Evolutionary conservation across 2,113 vertebrate species (phyloP).

Genomic region (Gymnogyps californianus): DNA sequence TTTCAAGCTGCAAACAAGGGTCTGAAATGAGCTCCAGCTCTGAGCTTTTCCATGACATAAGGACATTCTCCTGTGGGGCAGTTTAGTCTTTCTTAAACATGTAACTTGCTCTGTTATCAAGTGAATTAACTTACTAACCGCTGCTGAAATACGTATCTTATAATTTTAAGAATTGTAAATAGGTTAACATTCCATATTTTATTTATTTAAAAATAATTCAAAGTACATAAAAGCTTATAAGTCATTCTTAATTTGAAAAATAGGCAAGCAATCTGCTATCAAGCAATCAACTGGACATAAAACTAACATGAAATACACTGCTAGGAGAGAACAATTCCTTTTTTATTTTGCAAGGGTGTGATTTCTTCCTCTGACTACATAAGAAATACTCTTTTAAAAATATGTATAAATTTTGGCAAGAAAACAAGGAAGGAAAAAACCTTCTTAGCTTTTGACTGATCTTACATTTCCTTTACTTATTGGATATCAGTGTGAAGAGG

Average conservation of each 20-base stretch:
- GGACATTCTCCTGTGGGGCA: neutral
- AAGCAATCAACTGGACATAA: conserved; percentile 25
- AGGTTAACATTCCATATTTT: neutral
- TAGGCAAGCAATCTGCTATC: neutral
- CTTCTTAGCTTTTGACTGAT: conserved; percentile 43
- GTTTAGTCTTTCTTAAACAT: neutral
- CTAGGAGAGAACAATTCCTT: neutral
- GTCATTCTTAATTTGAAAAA: conserved; percentile 55
- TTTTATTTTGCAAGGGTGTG: neutral
- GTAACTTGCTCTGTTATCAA: neutral
- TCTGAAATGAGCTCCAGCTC: neutral
- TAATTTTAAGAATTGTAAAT: conserved; percentile 9
- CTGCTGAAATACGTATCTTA: neutral
- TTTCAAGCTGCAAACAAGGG: neutral
- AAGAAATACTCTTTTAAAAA: conserved; percentile 19
- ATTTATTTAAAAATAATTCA: neutral
- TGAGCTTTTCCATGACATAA: neutral
- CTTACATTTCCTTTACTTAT: conserved; percentile 20
- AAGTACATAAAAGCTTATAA: neutral
- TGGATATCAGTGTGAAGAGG: conserved; percentile 35
- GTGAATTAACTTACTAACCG: neutral
- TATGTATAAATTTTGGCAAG: neutral
- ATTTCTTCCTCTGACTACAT: conserved; percentile 17
- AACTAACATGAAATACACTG: neutral
- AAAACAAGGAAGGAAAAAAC: conserved; percentile 32